Base-by-base conservation (phyloP, 1,140 invertebrate genomes). In the Drosophila carrolli region DNA sequence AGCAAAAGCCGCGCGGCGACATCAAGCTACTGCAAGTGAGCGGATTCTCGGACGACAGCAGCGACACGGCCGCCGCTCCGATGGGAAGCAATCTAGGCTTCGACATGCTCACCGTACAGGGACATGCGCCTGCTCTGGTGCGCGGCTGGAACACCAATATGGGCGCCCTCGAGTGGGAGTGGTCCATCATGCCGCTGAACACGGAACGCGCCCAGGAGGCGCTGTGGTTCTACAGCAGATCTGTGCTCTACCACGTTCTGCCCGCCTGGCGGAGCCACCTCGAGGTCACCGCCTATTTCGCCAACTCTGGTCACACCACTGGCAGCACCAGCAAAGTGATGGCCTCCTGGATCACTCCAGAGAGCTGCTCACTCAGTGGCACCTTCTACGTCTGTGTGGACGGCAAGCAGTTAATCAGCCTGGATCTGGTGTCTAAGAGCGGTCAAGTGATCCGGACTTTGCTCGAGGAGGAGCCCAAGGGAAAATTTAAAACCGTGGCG, bases 101-200 rank as follows among this genome's bases (percentile, higher is more conserved):
- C 76, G 95, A 96, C 77, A 93, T 96, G 53, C 93, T 97, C 16
- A 96, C 96, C 0, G 94, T 98, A 1, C 95, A 94, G 59, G 96
- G 96, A 13, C 93, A 94, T 68, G 96, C 95, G 67, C 95, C 95
- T 4, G 96, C 94, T 56, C 91, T 96, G 59, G 94, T 98, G 10
- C 93, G 97, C 60, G 96, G 95, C 29, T 98, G 97, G 96, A 95
- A 96, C 86, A 91, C 95, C 13, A 94, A 94, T 13, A 95, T 94
- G 80, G 97, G 97, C 74, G 92, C 94, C 29, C 81, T 92, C 1
- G 81, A 91, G 11, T 94, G 93, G 93, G 95, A 95, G 78, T 95
- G 95, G 95, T 93, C 94, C 3, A 59, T 94, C 4, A 93, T 93
- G 61, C 91, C 94, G 3, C 86, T 94, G 43, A 93, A 93, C 62